Evolutionary conservation across 2,888 invertebrate species (phyloP), one percentile per base, ranked within the genome.

Genomic region (Drosophila longiperda): DNA sequence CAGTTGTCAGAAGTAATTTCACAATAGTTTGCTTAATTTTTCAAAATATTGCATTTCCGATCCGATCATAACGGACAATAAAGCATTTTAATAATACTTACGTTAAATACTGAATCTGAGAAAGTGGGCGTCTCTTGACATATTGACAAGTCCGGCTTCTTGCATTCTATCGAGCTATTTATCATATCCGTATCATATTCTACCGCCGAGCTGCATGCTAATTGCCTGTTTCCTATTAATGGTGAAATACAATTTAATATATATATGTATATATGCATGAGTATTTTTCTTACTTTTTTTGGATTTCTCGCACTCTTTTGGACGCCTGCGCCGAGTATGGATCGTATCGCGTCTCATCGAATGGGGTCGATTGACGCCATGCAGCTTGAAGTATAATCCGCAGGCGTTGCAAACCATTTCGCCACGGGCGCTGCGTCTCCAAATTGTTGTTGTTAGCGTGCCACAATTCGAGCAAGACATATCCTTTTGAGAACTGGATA

Each of bases 381-480:
- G 99, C 83, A 99, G 94, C 94, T 99, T 99, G 94, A 96, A 99
- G 94, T 99, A 99, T 42, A 99, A 95, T 0, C 99, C 99, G 93
- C 99, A 99, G 48, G 99, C 99, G 94, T 99, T 99, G 94, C 99
- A 99, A 70, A 99, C 99, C 95, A 99, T 99, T 94, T 99, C 99
- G 3, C 99, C 99, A 90, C 97, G 96, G 90, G 97, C 96, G 94
- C 99, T 99, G 85, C 99, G 95, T 89, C 99, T 94, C 99, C 99
- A 99, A 78, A 99, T 97, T 0, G 99, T 99, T 68, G 99, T 99
- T 45, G 97, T 98, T 92, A 97, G 96, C n/a, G 99, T 99, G 80
- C 97, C 97, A 93, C 99, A 99, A 94, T 99, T 99, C 84, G 97
- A 97, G 93, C 99, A 99, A 17, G 96, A 95, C 90, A 99, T 95